Percentiles rank a stretch among this genome's conserved stretches.
These are phyloP conservation scores for Troides aeacus DNA, from an alignment of 2,888 invertebrate species.

Conservation along the genomic window DNA sequence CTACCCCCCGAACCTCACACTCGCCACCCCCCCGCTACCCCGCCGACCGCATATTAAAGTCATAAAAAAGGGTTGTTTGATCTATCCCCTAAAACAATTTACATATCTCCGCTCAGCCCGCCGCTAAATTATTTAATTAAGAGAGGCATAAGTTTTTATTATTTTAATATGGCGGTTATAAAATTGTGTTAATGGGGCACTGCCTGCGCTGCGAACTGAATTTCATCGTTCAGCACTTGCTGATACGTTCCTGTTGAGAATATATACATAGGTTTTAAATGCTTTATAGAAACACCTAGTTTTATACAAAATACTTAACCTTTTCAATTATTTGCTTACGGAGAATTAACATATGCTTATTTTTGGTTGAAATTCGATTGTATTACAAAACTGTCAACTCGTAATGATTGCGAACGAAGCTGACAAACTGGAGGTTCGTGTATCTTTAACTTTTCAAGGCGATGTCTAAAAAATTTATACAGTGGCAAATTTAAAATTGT, in stretches of 20 bases:
- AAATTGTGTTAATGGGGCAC: slow-evolving; percentile 79
- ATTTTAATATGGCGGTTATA: slow-evolving; percentile 79
- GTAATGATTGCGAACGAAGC: too few relatives aligned
- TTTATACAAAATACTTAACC: too few relatives aligned
- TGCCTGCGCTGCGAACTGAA: slow-evolving; percentile 62
- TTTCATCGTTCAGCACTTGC: slow-evolving; percentile 58
- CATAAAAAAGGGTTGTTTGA: slow-evolving; percentile 82
- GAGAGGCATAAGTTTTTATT: slow-evolving; percentile 82
- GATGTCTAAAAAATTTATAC: neutral
- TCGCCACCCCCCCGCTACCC: slow-evolving; percentile 64
- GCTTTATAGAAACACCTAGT: neutral
- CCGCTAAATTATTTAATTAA: slow-evolving; percentile 82
- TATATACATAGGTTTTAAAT: neutral
- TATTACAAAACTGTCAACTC: neutral
- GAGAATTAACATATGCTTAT: neutral
- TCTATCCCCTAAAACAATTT: slow-evolving; percentile 82
- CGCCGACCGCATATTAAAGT: slow-evolving; percentile 79
- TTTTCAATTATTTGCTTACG: too few relatives aligned
- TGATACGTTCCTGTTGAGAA: slow-evolving; percentile 29
- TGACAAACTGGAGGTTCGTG: neutral
- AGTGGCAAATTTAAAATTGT: slow-evolving; percentile 11
- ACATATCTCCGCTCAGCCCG: slow-evolving; percentile 79
- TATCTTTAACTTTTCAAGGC: neutral
- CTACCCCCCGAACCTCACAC: slow-evolving; percentile 50
- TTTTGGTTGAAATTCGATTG: neutral